Conservation (phyloP, 2,797 vertebrate genomes). For the Megaceryle alcyon region DNA sequence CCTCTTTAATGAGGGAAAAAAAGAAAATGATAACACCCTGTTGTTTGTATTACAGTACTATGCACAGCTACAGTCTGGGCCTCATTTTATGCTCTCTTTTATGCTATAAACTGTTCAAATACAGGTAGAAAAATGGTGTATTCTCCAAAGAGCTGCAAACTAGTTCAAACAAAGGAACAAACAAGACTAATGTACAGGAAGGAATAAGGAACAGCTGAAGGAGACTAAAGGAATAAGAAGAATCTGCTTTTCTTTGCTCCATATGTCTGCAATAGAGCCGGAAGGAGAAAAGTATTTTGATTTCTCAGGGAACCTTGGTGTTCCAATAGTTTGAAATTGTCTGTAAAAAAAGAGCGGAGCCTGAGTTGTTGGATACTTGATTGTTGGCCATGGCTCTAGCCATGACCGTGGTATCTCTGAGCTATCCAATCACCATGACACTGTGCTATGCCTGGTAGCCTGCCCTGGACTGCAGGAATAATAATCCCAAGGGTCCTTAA, state of each 20-base stretch:
- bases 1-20: background rate
- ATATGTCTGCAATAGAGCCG: slow-evolving; percentile 25
- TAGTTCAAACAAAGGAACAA: background rate
- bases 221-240: background rate
- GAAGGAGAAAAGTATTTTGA: slow-evolving; percentile 30
- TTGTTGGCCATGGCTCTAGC: background rate
- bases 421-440: background rate
- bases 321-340: slow-evolving; percentile 22
- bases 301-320: slow-evolving; percentile 14
- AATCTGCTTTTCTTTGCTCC: slow-evolving; percentile 36
- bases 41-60: background rate
- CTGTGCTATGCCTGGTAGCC: background rate
- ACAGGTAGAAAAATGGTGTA: background rate
- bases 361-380: background rate
- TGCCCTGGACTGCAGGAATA: background rate
- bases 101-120: background rate
- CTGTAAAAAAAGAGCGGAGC: slow-evolving; percentile 7
- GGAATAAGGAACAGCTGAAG: slow-evolving; percentile 41
- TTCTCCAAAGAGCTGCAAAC: background rate
- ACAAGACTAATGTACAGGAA: accelerated
- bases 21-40: background rate
- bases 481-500: background rate
- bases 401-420: background rate
- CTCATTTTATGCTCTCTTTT: background rate
- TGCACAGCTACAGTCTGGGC: background rate